Base-by-base conservation (phyloP, 2,888 invertebrate genomes). In the Alloplasta piceator region DNA sequence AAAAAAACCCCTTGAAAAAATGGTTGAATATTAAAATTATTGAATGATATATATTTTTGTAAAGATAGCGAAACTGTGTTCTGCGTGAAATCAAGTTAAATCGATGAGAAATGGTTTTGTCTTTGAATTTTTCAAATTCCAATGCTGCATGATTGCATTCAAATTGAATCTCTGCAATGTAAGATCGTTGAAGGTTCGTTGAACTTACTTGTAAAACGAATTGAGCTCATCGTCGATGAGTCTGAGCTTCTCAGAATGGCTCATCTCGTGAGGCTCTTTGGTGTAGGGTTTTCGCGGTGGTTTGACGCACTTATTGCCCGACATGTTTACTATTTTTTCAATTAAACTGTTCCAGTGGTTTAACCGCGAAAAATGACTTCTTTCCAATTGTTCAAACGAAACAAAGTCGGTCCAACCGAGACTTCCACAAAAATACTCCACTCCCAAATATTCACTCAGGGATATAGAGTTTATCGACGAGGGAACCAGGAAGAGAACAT, bases 261-360 rank as follows among this genome's bases (percentile, higher is more conserved):
- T 90, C 92, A 92, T 92, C 73, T 92, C 92, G 58, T 92, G 90
- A 0, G 91, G 91, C 52, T 92, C 92, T 84, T 92, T 92, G 12
- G 85, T 80, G 58, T 89, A 87, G 16, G 85, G 85, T 61, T 92
- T 92, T 6, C 89, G 88, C 5, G 89, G 87, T n/a, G 90, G 86
- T 68, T 91, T 91, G 9, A 89, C 85, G 56, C 91, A 91, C 84
- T 91, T 91, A 72, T 84, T 90, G 43, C 87, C 86, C 71, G 90
- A 90, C 91, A 90, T 91, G 75, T 48, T 85, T 71, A 3, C 26
- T 26, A 26, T 26, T 26, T 26, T 26, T 1, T 26, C 26, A 26
- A 26, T 26, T 3, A 26, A 26, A 26, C 1, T 26, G 26, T 26
- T 2, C 26, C 1, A 26, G 26, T 26, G 26, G 26, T 26, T 26